A percentile compares a stretch with the other conserved stretches of the same genome.
Evolutionary conservation across 2,797 vertebrate species (phyloP).

Genomic region (Thripadectes ignobilis): DNA sequence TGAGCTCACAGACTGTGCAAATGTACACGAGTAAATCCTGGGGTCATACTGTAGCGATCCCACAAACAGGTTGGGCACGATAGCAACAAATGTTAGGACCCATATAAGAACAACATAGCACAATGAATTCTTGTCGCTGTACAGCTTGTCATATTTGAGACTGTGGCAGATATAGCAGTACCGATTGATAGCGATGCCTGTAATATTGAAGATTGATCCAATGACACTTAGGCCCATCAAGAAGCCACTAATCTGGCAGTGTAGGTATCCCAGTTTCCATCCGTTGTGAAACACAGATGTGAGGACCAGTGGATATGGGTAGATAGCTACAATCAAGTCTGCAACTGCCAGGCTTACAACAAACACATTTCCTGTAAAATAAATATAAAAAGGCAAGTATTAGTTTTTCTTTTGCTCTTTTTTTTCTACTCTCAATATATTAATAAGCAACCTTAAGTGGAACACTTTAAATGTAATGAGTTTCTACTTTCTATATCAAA

Average conservation of each 20-base stretch:
- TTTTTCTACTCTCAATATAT: not conserved
- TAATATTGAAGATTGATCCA: slow-evolving; percentile 97
- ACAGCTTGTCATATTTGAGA: slow-evolving; percentile 91
- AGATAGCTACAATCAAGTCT: slow-evolving; percentile 94
- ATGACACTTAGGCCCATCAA: slow-evolving; percentile 96
- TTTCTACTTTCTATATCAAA: not conserved
- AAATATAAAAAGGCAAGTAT: slow-evolving; percentile 53
- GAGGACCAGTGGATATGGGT: slow-evolving; percentile 94
- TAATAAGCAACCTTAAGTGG: not conserved
- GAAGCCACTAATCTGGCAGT: slow-evolving; percentile 96
- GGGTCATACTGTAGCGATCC: slow-evolving; percentile 93
- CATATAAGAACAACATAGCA: slow-evolving; percentile 92
- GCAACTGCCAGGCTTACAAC: slow-evolving; percentile 96
- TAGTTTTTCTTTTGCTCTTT: slow-evolving; percentile 23
- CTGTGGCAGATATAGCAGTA: slow-evolving; percentile 99
- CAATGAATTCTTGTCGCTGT: slow-evolving; percentile 90
- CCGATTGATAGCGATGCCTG: slow-evolving; percentile 94
- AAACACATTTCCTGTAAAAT: slow-evolving; percentile 90
- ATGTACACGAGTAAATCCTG: slow-evolving; percentile 93
- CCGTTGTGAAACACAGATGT: slow-evolving; percentile 91
- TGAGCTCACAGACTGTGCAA: slow-evolving; percentile 88
- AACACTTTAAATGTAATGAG: not conserved
- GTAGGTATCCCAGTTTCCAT: slow-evolving; percentile 90
- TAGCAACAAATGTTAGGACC: slow-evolving; percentile 89
- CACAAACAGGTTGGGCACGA: slow-evolving; percentile 90